Conservation (phyloP, 2,113 vertebrate genomes). For the Microtus ochrogaster region DNA sequence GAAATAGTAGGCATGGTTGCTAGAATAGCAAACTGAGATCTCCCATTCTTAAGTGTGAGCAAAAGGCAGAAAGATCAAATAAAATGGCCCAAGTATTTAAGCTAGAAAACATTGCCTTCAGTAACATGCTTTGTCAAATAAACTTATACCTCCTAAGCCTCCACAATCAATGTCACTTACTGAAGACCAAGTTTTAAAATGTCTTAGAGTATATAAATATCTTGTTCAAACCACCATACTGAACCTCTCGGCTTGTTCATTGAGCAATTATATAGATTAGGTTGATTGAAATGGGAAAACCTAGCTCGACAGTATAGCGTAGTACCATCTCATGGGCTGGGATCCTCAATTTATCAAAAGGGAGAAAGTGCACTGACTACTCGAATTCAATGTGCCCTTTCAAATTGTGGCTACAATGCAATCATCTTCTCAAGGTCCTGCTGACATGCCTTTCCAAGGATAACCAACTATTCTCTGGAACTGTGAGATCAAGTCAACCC, state of each 20-base stretch:
- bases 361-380: too few relatives aligned
- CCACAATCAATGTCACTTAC: not conserved
- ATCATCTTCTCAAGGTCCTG: not conserved
- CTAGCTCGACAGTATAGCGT: too few relatives aligned
- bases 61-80: not conserved
- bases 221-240: not conserved
- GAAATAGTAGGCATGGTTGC: not conserved
- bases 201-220: not conserved
- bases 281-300: not conserved
- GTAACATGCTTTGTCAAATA: not conserved
- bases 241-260: not conserved
- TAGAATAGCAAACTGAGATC: not conserved
- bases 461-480: too few relatives aligned
- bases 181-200: not conserved
- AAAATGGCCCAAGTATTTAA: not conserved
- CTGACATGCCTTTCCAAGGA: not conserved
- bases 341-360: not conserved
- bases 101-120: not conserved
- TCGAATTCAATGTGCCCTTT: not conserved
- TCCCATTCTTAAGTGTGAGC: not conserved
- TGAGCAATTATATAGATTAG: not conserved
- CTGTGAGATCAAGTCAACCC: not conserved
- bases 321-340: too few relatives aligned
- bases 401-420: not conserved
- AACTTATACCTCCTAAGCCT: not conserved